Conservation (phyloP, 1,140 invertebrate species). For the Acromyrmex echinatior region DNA sequence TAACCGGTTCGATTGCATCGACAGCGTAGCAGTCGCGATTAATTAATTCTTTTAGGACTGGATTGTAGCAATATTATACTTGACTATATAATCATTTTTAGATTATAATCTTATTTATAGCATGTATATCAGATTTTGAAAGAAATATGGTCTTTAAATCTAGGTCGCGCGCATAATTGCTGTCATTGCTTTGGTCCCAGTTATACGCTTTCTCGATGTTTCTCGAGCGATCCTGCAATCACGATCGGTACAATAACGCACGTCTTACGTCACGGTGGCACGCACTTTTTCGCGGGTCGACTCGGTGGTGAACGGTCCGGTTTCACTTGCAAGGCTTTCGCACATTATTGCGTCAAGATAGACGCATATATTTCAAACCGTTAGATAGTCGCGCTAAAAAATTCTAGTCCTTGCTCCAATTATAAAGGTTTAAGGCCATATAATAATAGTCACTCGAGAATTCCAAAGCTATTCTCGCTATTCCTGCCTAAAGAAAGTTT, state of each 20-base stretch:
- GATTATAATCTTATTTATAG: slow-evolving; percentile 22
- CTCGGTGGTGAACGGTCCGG: slow-evolving; percentile 38
- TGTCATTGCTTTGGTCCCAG: not conserved
- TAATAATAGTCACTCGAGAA: not conserved
- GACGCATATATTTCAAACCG: slow-evolving; percentile 33
- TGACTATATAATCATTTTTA: slow-evolving; percentile 11
- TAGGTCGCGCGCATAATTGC: slow-evolving; percentile 5
- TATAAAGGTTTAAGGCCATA: slow-evolving; percentile 37
- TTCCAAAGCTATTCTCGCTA: not conserved
- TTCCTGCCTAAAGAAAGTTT: slow-evolving; percentile 4
- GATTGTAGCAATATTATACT: slow-evolving; percentile 11
- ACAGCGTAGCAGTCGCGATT: not conserved
- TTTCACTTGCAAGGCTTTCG: slow-evolving; percentile 45
- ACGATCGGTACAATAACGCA: slow-evolving; percentile 23
- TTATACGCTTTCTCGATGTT: slow-evolving; percentile 28
- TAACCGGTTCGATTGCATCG: slow-evolving; percentile 25
- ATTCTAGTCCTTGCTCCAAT: slow-evolving; percentile 41
- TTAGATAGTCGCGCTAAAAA: slow-evolving; percentile 34
- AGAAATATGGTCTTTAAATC: slow-evolving; percentile 13
- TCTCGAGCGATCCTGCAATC: slow-evolving; percentile 26
- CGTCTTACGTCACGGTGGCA: slow-evolving; percentile 52
- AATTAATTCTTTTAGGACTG: slow-evolving; percentile 36
- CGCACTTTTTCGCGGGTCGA: slow-evolving; percentile 49
- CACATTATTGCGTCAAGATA: slow-evolving; percentile 35
- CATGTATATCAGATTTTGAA: not conserved